phyloP scores from a whole-genome alignment of 2,888 invertebrate genomes.

The Diachrysia chrysitis region DNA sequence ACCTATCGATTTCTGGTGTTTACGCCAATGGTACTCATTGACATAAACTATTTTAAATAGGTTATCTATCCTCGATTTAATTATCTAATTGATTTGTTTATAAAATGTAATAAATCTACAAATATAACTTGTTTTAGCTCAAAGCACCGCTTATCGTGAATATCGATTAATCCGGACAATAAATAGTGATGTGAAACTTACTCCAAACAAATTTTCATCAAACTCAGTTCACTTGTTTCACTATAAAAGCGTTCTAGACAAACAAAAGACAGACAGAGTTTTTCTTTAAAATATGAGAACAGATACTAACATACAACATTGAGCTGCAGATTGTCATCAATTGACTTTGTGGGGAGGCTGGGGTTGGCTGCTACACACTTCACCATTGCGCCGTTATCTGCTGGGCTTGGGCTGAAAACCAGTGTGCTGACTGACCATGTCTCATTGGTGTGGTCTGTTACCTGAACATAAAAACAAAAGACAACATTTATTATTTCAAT shows the following conservation, averaged over 20 bases:
- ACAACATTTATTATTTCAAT: no score
- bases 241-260: background rate
- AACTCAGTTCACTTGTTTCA: background rate
- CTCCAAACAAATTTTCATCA: no score
- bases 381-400: conserved; percentile 94
- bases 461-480: conserved; percentile 77
- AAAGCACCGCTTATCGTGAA: no score
- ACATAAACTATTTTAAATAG: no score
- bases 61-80: no score
- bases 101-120: no score
- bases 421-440: conserved; percentile 93
- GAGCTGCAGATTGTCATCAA: conserved; percentile 94
- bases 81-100: no score
- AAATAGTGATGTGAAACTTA: no score
- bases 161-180: no score
- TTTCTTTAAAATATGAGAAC: background rate
- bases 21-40: no score
- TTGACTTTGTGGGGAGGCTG: conserved; percentile 91
- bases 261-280: background rate
- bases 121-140: no score
- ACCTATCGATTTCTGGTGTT: background rate
- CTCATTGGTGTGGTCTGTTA: conserved; percentile 91
- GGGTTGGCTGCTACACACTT: conserved; percentile 96
- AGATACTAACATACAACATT: conserved; percentile 96
- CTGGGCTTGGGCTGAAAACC: conserved; percentile 93